Conservation (phyloP, 1,140 invertebrate genomes). For the Drosophila asahinai region DNA sequence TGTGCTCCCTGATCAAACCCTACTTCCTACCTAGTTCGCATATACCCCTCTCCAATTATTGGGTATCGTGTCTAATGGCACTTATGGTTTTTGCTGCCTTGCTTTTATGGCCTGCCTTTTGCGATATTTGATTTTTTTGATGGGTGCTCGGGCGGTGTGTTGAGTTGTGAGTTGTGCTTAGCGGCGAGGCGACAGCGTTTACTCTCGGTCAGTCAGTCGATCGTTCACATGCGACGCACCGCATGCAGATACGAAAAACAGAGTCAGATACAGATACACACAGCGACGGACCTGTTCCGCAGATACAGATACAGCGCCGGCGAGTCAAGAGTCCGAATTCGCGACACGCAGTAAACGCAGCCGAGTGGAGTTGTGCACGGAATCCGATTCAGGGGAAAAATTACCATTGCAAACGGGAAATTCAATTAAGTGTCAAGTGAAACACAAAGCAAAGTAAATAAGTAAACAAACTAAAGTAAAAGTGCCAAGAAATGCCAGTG, state of each 20-base stretch:
- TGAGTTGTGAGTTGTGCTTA: slow-evolving; percentile 16
- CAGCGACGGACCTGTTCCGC: slow-evolving; percentile 5
- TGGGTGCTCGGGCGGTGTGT: slow-evolving; percentile 37
- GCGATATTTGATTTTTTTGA: slow-evolving; percentile 74
- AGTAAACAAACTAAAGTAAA: slow-evolving; percentile 21
- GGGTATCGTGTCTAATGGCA: slow-evolving; percentile 47
- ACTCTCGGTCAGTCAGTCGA: slow-evolving; percentile 52
- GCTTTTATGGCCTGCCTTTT: slow-evolving; percentile 64
- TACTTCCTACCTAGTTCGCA: slow-evolving; percentile 19
- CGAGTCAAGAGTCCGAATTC: slow-evolving; percentile 30
- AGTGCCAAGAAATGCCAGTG: slow-evolving; percentile 46
- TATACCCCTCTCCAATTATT: slow-evolving; percentile 26
- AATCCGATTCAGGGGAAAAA: slow-evolving; percentile 10
- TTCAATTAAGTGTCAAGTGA: slow-evolving; percentile 30
- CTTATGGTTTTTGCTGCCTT: slow-evolving; percentile 36
- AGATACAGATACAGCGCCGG: slow-evolving; percentile 39
- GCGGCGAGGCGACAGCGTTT: slow-evolving; percentile 38
- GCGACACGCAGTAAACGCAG: slow-evolving; percentile 29
- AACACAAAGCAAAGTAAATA: not conserved
- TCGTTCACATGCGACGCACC: slow-evolving; percentile 42
- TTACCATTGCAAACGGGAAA: slow-evolving; percentile 40
- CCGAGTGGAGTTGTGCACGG: slow-evolving; percentile 28
- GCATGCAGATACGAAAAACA: slow-evolving; percentile 50
- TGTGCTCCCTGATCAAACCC: not conserved
- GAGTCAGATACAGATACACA: slow-evolving; percentile 24